A percentile compares a stretch with the other conserved stretches of the same genome.
Conservation (phyloP, 2,797 vertebrate species). For the Tarsius wallacei region DNA sequence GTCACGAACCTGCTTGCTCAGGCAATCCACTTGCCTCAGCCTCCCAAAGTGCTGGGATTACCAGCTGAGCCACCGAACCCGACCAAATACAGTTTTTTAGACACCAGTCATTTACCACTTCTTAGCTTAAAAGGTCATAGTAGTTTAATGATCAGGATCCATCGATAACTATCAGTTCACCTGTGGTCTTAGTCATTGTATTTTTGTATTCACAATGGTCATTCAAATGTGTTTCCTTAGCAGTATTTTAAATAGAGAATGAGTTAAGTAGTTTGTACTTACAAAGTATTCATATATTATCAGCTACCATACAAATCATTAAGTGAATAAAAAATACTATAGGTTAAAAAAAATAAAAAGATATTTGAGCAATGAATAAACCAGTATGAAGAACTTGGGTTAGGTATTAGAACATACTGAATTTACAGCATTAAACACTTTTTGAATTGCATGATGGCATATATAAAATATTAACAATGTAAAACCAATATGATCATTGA, state of each 20-base stretch:
- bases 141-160: neutral
- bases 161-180: neutral
- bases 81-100: neutral
- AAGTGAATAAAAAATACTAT: constrained; percentile 10
- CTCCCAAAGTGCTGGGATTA: too few species aligned
- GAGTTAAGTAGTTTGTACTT: neutral
- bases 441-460: neutral
- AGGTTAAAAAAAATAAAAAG: neutral
- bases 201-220: neutral
- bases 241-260: constrained; percentile 59
- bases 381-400: neutral
- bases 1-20: too few species aligned
- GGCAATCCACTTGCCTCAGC: too few species aligned
- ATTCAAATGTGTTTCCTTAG: neutral
- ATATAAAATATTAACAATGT: neutral
- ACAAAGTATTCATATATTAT: neutral
- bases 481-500: neutral
- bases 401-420: neutral
- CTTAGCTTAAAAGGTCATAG: neutral
- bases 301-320: neutral
- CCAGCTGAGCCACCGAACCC: too few species aligned
- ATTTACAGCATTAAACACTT: neutral
- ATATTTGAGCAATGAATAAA: neutral
- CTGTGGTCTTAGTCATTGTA: neutral
- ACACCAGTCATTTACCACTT: neutral